Evolutionary conservation across 2,888 invertebrate genomes (phyloP), one percentile per base, ranked within the genome.

Genomic region (Mayetiola destructor): DNA sequence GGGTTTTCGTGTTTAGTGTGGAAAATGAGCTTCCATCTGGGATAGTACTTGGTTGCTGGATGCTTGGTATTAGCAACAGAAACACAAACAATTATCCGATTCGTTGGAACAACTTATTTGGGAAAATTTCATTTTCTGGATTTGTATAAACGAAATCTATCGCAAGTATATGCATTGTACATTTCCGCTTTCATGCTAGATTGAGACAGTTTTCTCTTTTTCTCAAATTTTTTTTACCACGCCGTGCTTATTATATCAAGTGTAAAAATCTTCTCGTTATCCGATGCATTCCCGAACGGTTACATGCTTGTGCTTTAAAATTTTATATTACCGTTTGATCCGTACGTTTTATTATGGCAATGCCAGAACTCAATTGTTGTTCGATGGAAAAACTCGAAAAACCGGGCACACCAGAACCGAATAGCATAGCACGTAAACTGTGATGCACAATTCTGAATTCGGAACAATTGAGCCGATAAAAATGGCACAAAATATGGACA

Each of bases 341-440:
- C 48, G 48, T 48, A 27, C 48, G 48, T 48, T 48, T 48, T 48
- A 48, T 48, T 48, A 48, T 48, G 48, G 48, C 48, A 48, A 40
- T 40, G 40, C 14, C 40, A 40, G 21, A 40, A 48, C 48, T 48
- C 39, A 39, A 18, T 14, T 37, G 37, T 37, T 37, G 37, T 37
- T 9, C n/a, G n/a, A n/a, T n/a, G n/a, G n/a, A 37, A 37, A 48
- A 27, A 48, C 23, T 27, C 21, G 23, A 23, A 21, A 8, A 23
- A 42, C 3, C 4, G n/a, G 16, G n/a, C 3, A 14, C n/a, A 37
- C 37, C 14, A 9, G n/a, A 27, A 2, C 18, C n/a, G n/a, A n/a
- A n/a, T n/a, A n/a, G n/a, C n/a, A n/a, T n/a, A n/a, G n/a, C n/a
- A n/a, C n/a, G n/a, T n/a, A n/a, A n/a, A n/a, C n/a, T n/a, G 27